Evolutionary conservation across 1,140 invertebrate species (phyloP).

Genomic region (Drosophila ercepeae): DNA sequence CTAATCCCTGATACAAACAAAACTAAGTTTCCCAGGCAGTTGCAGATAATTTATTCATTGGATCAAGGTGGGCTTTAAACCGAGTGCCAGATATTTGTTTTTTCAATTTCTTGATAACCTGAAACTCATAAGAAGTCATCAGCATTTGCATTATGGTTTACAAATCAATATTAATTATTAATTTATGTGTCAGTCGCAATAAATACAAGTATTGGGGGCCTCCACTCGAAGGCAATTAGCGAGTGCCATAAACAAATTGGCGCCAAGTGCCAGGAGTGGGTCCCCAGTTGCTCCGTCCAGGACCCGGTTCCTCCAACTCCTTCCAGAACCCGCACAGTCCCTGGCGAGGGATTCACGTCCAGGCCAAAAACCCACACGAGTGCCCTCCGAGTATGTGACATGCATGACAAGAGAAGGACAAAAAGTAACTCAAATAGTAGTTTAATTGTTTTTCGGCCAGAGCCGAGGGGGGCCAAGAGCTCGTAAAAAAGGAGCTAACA

Average conservation of each 20-base stretch:
- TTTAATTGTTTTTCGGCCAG: conserved; percentile 64
- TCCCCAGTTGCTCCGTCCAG: background rate
- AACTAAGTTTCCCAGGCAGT: background rate
- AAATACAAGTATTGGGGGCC: conserved; percentile 25
- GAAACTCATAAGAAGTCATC: too few relatives aligned
- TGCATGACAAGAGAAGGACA: conserved; percentile 49
- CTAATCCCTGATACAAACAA: conserved; percentile 17
- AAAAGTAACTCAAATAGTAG: conserved; percentile 48
- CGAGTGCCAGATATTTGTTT: background rate
- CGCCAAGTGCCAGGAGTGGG: conserved; percentile 42
- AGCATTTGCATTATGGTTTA: conserved; percentile 9
- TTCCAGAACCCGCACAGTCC: background rate
- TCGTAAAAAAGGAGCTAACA: conserved; percentile 48
- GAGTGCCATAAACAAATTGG: conserved; percentile 67
- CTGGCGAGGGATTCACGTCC: conserved; percentile 26
- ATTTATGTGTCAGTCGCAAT: conserved; percentile 30
- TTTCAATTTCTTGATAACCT: too few relatives aligned
- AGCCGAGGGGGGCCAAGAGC: conserved; percentile 10
- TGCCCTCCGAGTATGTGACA: conserved; percentile 56
- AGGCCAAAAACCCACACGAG: conserved; percentile 22
- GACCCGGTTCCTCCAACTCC: background rate
- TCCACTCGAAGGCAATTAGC: conserved; percentile 61
- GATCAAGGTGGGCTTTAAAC: background rate
- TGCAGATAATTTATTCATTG: background rate
- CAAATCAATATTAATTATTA: conserved; percentile 12